phyloP scores from a whole-genome alignment of 2,113 vertebrate species.

The Chrysemys picta region DNA sequence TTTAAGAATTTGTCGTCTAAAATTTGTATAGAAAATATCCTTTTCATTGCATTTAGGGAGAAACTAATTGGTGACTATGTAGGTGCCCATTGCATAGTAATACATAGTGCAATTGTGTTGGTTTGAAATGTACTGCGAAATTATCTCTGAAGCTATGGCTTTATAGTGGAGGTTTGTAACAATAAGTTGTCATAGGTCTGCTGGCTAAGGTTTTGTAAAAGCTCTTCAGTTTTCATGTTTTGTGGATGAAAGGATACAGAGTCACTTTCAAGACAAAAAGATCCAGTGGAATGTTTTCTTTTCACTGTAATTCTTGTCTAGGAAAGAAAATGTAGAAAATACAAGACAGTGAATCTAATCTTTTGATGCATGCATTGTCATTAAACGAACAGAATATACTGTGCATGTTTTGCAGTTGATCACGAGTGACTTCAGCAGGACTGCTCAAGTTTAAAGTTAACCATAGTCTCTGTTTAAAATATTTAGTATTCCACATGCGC shows the following conservation, averaged over 20 bases:
- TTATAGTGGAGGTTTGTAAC: not conserved
- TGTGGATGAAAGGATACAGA: not conserved
- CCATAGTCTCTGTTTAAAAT: not conserved
- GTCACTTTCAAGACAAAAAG: not conserved
- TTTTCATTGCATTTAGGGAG: not conserved
- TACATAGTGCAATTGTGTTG: not conserved
- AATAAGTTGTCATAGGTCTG: not conserved
- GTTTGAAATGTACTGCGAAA: not conserved
- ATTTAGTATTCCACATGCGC: not conserved
- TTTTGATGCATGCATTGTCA: not conserved
- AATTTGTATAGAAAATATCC: not conserved
- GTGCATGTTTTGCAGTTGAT: not conserved
- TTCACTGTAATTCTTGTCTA: not conserved
- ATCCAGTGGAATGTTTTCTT: not conserved
- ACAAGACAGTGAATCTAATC: not conserved
- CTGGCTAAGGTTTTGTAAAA: not conserved
- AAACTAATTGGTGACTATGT: not conserved
- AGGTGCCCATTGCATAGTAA: not conserved
- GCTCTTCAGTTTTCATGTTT: fast-evolving
- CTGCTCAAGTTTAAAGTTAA: not conserved
- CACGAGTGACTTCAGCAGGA: not conserved
- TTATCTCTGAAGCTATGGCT: not conserved
- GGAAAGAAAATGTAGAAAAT: not conserved
- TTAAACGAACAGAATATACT: not conserved
- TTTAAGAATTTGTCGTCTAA: not conserved